Percentiles rank a stretch among this genome's conserved stretches.
These are phyloP conservation scores for Taenioides sp. DNA, from an alignment of 2,797 vertebrate species.

Conservation along the genomic window DNA sequence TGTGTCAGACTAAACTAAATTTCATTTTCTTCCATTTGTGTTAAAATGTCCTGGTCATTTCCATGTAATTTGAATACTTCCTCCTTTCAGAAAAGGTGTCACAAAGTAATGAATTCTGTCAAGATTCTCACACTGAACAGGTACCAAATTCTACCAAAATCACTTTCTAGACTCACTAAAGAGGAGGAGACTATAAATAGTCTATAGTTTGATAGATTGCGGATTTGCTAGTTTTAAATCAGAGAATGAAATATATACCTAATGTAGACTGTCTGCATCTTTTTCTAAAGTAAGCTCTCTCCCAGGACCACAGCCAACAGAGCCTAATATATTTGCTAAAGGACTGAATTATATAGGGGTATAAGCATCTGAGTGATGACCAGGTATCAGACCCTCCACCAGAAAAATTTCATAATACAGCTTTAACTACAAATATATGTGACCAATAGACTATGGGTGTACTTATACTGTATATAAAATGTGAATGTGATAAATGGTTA, in stretches of 20 bases:
- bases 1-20: neutral
- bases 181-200: neutral
- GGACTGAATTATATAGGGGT: neutral
- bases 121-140: neutral
- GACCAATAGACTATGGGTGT: neutral
- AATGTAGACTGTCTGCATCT: conserved; percentile 70
- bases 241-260: conserved; percentile 15
- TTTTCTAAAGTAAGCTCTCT: conserved; percentile 69
- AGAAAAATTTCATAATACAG: neutral
- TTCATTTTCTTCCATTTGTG: neutral
- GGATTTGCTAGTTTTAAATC: too few species aligned
- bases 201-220: too few species aligned
- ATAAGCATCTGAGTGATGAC: too few species aligned
- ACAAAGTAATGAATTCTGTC: neutral
- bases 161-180: neutral
- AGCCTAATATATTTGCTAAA: conserved; percentile 9
- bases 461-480: too few species aligned
- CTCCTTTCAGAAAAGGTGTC: neutral
- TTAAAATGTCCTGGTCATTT: neutral
- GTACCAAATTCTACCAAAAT: neutral
- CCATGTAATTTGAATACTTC: neutral
- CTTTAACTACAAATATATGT: neutral
- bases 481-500: neutral
- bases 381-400: neutral
- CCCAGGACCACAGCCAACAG: conserved; percentile 63